Base-by-base conservation (phyloP, 1,140 invertebrate species). In the Polypedilum vanderplanki region DNA sequence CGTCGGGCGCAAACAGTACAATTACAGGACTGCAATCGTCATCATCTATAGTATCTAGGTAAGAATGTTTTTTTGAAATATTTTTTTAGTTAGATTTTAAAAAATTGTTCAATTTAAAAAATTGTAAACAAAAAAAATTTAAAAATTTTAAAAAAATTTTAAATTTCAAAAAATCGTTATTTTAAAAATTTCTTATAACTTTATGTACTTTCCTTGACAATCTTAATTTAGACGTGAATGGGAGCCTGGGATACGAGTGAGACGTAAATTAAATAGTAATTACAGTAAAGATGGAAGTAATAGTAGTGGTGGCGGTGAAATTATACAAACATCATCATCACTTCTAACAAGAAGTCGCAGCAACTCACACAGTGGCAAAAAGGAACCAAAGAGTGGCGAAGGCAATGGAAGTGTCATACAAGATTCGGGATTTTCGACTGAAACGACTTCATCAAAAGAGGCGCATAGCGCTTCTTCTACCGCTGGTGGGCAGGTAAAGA, bases 381-480 rank as follows among this genome's bases (percentile, higher is more conserved):
- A 83, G 78, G 83, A 81, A 77, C 82, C 82, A 78, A 84, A 84
- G 80, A 80, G 79, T 74, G 65, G 65, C 77, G 82, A 80, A 80
- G 83, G 81, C 76, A 87, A 86, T 78, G 89, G 89, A 74, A 89
- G 82, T 76, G 88, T 90, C 73, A 90, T 94, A 9, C 92, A 93
- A 80, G 92, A 93, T 81, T 93, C 91, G 12, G 92, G 92, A 40
- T 93, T 94, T 83, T 93, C 91, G 81, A 93, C 91, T 70, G 91
- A 93, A 81, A 92, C 90, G 10, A 90, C 88, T 17, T 91, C 90
- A 77, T 88, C 87, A 76, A 92, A 92, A 80, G 90, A 93, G 79
- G 88, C 88, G 46, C 88, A 89, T 79, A 90, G 89, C 78, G 80
- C 77, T 77, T 80, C 81, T 76, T 81, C 81, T 75, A 81, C 82